Percentiles rank a stretch among this genome's conserved stretches.
Evolutionary conservation across 2,797 vertebrate species (phyloP).

Genomic region (Tapera naevia): DNA sequence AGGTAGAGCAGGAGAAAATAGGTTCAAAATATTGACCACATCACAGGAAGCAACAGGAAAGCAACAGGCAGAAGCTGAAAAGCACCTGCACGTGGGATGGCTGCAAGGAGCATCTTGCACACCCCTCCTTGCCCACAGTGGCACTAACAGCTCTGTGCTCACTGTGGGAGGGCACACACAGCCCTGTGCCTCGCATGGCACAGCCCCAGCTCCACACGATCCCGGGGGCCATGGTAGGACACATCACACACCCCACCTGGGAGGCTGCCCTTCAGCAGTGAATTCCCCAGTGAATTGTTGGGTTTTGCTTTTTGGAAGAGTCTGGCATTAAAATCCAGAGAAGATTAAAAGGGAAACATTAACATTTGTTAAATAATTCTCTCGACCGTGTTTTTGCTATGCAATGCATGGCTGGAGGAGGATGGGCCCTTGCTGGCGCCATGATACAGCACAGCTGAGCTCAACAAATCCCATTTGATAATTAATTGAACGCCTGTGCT

Average conservation of each 20-base stretch:
- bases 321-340: background rate
- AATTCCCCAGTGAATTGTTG: background rate
- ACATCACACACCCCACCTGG: rapidly evolving
- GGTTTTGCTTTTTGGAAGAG: background rate
- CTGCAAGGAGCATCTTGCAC: background rate
- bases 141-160: rapidly evolving
- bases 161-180: rapidly evolving
- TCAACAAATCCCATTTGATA: constrained; percentile 58
- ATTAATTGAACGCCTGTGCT: constrained; percentile 61
- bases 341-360: background rate
- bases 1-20: background rate
- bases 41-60: background rate
- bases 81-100: background rate
- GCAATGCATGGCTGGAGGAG: constrained; percentile 5
- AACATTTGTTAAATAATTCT: background rate
- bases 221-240: rapidly evolving
- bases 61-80: background rate
- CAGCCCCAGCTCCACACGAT: rapidly evolving
- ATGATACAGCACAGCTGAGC: constrained; percentile 41
- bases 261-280: background rate
- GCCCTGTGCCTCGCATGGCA: rapidly evolving
- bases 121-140: rapidly evolving
- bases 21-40: background rate
- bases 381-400: background rate
- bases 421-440: constrained; percentile 16